Base-by-base conservation (phyloP, 1,140 invertebrate genomes). In the Venturia canescens region DNA sequence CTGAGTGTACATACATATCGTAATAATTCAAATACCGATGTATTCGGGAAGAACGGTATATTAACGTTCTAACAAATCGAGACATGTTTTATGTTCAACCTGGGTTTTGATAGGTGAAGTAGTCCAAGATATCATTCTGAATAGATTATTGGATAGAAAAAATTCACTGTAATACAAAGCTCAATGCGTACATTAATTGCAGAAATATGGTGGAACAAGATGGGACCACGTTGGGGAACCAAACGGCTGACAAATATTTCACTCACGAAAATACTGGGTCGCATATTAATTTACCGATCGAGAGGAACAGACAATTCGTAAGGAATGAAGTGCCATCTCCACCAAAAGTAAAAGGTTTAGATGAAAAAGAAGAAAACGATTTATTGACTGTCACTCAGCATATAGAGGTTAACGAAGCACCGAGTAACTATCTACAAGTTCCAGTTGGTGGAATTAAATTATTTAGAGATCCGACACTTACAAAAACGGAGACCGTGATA, bases 201-300 rank as follows among this genome's bases (percentile, higher is more conserved):
- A 9, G 9, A 34, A 34, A 9, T 34, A 34, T 34, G 34, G 3
- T 4, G 34, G 34, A 34, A 34, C 34, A 34, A 34, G 9, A 9
- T 34, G 34, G 34, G 34, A 34, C 34, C 3, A 34, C 3, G 34
- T 53, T 53, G 50, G n/a, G n/a, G 3, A 53, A 16, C 15, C 3
- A 53, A 53, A 16, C 15, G 15, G 3, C 50, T 53, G 50, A 16
- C 50, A 16, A 53, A 53, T 34, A 53, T 16, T 53, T 53, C 15
- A 16, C 15, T 15, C 3, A 34, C 34, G 34, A 9, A 34, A 34
- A 34, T 34, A 34, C 34, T 4, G 34, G 34, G 3, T 34, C 83
- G 13, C 31, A 83, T 29, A 75, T 70, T 6, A 57, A 63, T 7
- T 83, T 79, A 27, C 60, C 75, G 21, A 6, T 67, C 31, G 80